Evolutionary conservation across 1,140 invertebrate species (phyloP), one percentile per base, ranked within the genome.

Genomic region (Drosophila ambigua): DNA sequence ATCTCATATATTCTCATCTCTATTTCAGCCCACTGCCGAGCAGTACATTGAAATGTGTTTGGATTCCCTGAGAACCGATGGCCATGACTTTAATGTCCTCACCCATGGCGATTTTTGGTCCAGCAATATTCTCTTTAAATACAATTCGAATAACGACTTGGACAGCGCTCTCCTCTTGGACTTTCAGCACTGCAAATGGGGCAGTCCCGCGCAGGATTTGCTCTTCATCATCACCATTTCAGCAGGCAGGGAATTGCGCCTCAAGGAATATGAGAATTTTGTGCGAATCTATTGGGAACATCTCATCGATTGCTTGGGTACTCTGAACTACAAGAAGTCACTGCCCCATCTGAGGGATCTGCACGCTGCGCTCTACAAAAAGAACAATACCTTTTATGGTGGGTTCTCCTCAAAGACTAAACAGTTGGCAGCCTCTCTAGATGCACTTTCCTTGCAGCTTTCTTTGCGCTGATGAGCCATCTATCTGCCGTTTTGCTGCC

Each of bases 81-180:
- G 90, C 1, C 87, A 93, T 35, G 92, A 93, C 23, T 94, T 95
- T 55, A 93, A 93, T 71, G 94, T 95, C 1, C 83, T 95, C 13
- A 94, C 92, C 61, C 95, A 95, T 64, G 95, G 95, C 9, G 95
- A 95, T 77, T 93, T 92, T 35, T 82, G 89, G 66, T 65, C 65
- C 0, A 66, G 88, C 46, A 93, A 93, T 58, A 69, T 93, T 0
- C 73, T 93, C 45, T 93, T 90, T 64, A 90, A 90, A 48, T 92
- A 92, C 57, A 81, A 58, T 28, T 41, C 66, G 2, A n/a, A 67
- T 44, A 83, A 72, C 0, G 16, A 58, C 1, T 63, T 90, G 4
- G 45, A 72, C 50, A 68, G 79, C 20, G 50, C 90, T 0, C 71
- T 89, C 31, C 69, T 93, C 31, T 44, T 93, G 4, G 92, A 93